phyloP scores from a whole-genome alignment of 2,888 invertebrate genomes.

The Tigriopus californicus region DNA sequence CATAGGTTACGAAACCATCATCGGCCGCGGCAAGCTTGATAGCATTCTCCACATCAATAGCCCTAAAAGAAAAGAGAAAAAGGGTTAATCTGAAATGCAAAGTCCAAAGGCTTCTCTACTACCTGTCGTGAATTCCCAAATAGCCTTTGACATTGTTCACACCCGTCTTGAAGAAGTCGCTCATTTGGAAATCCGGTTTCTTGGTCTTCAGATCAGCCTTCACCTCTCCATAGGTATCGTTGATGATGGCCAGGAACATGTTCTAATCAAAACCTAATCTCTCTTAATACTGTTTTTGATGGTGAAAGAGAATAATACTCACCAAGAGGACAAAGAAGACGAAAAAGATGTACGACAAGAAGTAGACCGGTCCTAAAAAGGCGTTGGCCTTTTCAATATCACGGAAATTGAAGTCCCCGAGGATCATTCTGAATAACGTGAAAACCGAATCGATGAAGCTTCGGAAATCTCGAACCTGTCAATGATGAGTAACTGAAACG shows the following conservation, averaged over 20 bases:
- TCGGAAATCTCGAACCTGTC: constrained; percentile 35
- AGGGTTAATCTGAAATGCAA: background rate
- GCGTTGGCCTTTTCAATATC: constrained; percentile 44
- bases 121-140: background rate
- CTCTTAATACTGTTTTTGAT: background rate
- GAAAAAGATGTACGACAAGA: constrained; percentile 50
- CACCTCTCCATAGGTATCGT: constrained; percentile 51
- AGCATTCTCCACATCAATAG: constrained; percentile 6
- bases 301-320: background rate
- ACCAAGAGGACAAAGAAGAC: constrained; percentile 46
- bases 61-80: background rate
- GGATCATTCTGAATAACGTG: constrained; percentile 47
- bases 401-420: constrained; percentile 53
- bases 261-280: constrained; percentile 33
- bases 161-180: constrained; percentile 5
- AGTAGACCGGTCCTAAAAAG: constrained; percentile 49
- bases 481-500: background rate
- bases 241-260: constrained; percentile 61
- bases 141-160: background rate
- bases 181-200: constrained; percentile 7
- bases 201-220: constrained; percentile 35
- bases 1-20: constrained; percentile 7
- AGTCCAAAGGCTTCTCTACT: background rate
- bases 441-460: constrained; percentile 40
- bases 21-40: background rate